phyloP scores from a whole-genome alignment of 2,888 invertebrate genomes.

The Hirudinaria manillensis region DNA sequence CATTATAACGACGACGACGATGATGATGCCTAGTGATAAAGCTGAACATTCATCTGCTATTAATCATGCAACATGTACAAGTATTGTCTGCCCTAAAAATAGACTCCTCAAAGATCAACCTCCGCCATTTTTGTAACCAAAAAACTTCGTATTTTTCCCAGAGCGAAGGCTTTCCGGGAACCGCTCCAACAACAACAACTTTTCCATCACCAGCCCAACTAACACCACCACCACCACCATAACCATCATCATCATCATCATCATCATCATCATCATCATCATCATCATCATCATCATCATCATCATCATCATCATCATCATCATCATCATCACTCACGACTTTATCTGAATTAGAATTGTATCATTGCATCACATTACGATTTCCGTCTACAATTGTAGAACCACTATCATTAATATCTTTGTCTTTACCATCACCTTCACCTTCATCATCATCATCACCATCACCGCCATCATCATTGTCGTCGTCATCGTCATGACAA shows the following conservation, averaged over 20 bases:
- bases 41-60: not conserved
- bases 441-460: not conserved
- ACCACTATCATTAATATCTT: not conserved
- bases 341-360: not conserved
- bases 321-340: not conserved
- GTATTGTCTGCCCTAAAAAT: not conserved
- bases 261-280: not conserved
- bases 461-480: not conserved
- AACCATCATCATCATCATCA: not conserved
- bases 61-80: not conserved
- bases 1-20: conserved; percentile 17
- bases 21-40: not conserved
- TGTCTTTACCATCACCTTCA: not conserved
- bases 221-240: not conserved
- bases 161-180: too few species aligned
- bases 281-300: not conserved
- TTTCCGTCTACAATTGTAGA: not conserved
- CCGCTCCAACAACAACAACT: too few species aligned
- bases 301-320: not conserved
- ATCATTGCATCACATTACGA: not conserved
- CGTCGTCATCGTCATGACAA: not conserved
- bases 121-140: too few species aligned
- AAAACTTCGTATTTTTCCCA: too few species aligned
- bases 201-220: not conserved
- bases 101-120: too few species aligned